These are phyloP conservation scores for Ptilorrhoa leucosticta DNA, from an alignment of 2,113 vertebrate genomes.

Conservation along the genomic window DNA sequence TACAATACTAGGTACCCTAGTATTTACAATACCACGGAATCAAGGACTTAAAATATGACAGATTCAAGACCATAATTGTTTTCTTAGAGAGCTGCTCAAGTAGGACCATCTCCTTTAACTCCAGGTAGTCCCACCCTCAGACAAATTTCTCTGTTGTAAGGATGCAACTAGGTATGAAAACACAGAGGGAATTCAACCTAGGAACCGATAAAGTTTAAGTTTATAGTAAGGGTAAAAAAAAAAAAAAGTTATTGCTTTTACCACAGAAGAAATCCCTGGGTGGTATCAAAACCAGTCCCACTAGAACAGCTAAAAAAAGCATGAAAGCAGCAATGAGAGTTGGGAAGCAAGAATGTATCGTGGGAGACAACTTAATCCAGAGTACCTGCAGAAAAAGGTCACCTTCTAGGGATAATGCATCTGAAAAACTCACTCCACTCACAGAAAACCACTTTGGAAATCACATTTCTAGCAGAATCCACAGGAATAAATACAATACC, in stretches of 20 bases:
- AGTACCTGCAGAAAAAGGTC: not conserved
- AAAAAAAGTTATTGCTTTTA: not conserved
- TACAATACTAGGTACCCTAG: not conserved
- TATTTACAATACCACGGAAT: not conserved
- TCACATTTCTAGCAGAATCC: not conserved
- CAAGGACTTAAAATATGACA: not conserved
- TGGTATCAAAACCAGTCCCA: not conserved
- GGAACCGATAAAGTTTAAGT: not conserved
- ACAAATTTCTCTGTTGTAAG: not conserved
- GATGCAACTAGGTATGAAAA: not conserved
- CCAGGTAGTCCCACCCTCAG: not conserved
- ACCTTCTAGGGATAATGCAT: not conserved
- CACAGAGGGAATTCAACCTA: not conserved
- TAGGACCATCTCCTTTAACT: not conserved
- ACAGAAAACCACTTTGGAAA: not conserved
- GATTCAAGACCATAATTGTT: not conserved
- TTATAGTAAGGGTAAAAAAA: not conserved
- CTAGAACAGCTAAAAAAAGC: not conserved
- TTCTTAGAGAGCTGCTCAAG: not conserved
- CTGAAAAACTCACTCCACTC: not conserved
- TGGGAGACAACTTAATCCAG: not conserved
- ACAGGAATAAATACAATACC: not conserved
- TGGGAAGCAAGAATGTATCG: not conserved
- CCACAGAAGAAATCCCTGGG: not conserved
- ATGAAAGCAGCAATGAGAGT: not conserved